These are phyloP conservation scores for Brachionus calyciflorus DNA, from an alignment of 1,140 invertebrate species.

Conservation along the genomic window DNA sequence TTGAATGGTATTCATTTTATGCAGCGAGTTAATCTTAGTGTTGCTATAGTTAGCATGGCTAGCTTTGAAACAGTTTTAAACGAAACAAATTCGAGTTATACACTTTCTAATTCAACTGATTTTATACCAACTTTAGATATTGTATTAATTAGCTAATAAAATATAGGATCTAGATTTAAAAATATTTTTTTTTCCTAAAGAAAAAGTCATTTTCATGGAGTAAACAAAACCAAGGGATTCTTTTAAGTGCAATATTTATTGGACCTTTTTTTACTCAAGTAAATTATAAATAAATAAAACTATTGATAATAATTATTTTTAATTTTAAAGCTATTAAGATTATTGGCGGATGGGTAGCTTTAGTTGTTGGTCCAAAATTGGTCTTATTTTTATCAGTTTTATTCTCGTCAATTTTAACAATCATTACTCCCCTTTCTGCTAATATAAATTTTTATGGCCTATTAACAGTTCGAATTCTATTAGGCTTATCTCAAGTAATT, in stretches of 20 bases:
- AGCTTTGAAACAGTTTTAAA: background rate
- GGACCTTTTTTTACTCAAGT: conserved; percentile 34
- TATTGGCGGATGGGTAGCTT: conserved; percentile 28
- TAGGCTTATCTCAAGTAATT: conserved; percentile 25
- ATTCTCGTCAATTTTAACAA: conserved; percentile 1
- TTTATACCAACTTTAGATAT: background rate
- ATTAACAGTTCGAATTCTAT: background rate
- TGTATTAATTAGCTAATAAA: background rate
- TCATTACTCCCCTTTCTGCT: background rate
- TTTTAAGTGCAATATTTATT: conserved; percentile 18
- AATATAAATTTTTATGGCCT: background rate
- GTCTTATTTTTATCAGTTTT: background rate
- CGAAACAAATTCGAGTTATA: background rate
- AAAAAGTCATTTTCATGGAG: conserved; percentile 25
- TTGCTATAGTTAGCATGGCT: conserved; percentile 26
- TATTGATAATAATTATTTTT: background rate
- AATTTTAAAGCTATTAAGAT: conserved; percentile 13
- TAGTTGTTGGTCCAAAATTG: conserved; percentile 17
- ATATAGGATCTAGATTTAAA: background rate
- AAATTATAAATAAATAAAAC: background rate
- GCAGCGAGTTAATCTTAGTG: conserved; percentile 43
- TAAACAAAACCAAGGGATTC: conserved; percentile 16
- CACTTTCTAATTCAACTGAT: background rate
- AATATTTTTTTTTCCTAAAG: background rate
- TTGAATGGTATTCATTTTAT: conserved; percentile 40